phyloP scores from a whole-genome alignment of 2,113 vertebrate genomes.

The Xenopus borealis region DNA sequence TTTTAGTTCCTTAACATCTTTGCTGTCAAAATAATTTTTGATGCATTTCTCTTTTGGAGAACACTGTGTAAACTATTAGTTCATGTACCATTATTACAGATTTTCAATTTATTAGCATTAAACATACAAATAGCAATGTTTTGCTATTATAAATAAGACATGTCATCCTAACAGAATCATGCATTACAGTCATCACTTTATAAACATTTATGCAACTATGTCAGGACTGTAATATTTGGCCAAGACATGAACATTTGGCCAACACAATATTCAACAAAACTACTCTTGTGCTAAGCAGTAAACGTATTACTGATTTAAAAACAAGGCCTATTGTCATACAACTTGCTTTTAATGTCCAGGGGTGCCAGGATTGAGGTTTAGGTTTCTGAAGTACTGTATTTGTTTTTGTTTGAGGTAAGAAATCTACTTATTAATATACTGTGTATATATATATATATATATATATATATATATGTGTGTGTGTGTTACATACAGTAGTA shows the following conservation, averaged over 20 bases:
- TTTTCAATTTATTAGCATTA: not conserved
- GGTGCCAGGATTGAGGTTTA: too few relatives aligned
- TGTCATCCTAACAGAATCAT: conserved; percentile 19
- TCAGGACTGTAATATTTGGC: not conserved
- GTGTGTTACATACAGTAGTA: too few relatives aligned
- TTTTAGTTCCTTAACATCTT: not conserved
- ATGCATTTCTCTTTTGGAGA: conserved; percentile 1
- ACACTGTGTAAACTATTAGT: conserved; percentile 2
- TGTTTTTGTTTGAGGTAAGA: too few relatives aligned
- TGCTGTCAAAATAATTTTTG: conserved; percentile 15
- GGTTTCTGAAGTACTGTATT: too few relatives aligned
- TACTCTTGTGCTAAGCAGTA: not conserved
- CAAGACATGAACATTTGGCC: conserved; percentile 1
- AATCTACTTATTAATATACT: too few relatives aligned
- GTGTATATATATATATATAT: too few relatives aligned
- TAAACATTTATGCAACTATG: conserved; percentile 3
- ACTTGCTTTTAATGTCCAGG: too few relatives aligned
- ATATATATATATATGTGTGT: too few relatives aligned
- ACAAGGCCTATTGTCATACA: too few relatives aligned
- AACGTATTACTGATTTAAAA: not conserved
- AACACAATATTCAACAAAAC: too few relatives aligned
- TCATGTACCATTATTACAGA: not conserved
- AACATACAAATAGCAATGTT: conserved; percentile 2
- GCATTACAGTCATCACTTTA: conserved; percentile 24
- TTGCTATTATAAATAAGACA: conserved; percentile 19